Percentiles rank a stretch among this genome's conserved stretches.
Conservation (phyloP, 1,140 invertebrate species). For the Cyrtorhinus lividipennis region DNA sequence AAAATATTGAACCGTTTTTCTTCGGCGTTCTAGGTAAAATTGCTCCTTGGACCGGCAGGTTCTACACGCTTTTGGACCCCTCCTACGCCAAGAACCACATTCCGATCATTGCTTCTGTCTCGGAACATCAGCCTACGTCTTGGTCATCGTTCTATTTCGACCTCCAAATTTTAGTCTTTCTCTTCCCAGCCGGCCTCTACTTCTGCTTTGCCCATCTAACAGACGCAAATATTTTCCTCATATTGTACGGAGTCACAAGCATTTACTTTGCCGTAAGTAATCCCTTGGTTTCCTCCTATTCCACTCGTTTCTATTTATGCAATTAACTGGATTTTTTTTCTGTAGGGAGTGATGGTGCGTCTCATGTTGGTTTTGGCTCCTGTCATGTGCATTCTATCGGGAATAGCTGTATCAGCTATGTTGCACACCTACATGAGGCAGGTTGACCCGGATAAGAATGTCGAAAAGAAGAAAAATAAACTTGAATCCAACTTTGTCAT, state of each 20-base stretch:
- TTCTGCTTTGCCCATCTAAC: constrained; percentile 89
- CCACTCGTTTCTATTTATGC: constrained; percentile 12
- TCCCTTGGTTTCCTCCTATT: neutral
- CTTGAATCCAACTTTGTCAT: constrained; percentile 71
- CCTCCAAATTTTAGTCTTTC: constrained; percentile 83
- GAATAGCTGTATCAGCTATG: constrained; percentile 81
- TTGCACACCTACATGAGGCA: constrained; percentile 85
- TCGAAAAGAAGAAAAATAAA: constrained; percentile 51
- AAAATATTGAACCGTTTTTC: too few species aligned
- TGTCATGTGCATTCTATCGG: constrained; percentile 93
- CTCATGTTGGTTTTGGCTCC: constrained; percentile 94
- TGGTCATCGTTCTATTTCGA: constrained; percentile 99
- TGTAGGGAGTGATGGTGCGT: constrained; percentile 92
- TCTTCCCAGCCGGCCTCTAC: constrained; percentile 91
- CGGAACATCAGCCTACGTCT: constrained; percentile 96
- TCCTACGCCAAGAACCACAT: constrained; percentile 99
- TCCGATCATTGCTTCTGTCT: constrained; percentile 96
- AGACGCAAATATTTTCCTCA: constrained; percentile 94
- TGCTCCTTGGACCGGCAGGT: constrained; percentile 96
- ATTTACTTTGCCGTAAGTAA: constrained; percentile 91
- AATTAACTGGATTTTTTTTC: constrained; percentile 22
- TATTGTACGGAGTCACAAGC: constrained; percentile 91
- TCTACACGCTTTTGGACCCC: constrained; percentile 92
- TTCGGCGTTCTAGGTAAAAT: constrained; percentile 63
- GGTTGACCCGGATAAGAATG: constrained; percentile 41